These are phyloP conservation scores for Rhagophthalmus giganteus DNA, from an alignment of 2,888 invertebrate species.

Conservation along the genomic window DNA sequence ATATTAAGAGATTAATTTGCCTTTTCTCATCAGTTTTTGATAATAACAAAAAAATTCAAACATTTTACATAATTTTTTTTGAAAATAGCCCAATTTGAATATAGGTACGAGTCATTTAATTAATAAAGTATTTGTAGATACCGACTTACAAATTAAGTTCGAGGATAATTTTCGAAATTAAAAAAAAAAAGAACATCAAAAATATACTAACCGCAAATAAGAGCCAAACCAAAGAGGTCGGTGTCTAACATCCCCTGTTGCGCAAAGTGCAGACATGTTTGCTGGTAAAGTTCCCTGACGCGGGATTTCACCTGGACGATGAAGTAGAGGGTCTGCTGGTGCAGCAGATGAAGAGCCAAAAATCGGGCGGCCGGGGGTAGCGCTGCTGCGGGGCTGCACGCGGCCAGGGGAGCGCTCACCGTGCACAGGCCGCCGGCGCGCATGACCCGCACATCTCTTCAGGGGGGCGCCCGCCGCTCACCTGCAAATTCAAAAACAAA, in stretches of 20 bases:
- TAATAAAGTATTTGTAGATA: no score
- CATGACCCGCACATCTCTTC: constrained; percentile 51
- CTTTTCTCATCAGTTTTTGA: no score
- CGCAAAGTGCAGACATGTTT: constrained; percentile 78
- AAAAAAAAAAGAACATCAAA: no score
- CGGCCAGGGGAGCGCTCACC: constrained; percentile 80
- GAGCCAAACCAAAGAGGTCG: constrained; percentile 83
- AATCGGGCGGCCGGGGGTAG: constrained; percentile 68
- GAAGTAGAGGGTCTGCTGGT: constrained; percentile 62
- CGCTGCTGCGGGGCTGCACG: constrained; percentile 67
- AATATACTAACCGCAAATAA: constrained; percentile 74
- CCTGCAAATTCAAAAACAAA: constrained; percentile 26
- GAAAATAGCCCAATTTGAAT: no score
- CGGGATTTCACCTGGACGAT: constrained; percentile 77
- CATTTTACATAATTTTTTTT: no score
- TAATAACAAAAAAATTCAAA: no score
- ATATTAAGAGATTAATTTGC: no score
- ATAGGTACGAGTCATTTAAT: no score
- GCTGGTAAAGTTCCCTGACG: constrained; percentile 79
- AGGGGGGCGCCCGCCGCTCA: constrained; percentile 45
- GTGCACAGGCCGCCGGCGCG: constrained; percentile 72
- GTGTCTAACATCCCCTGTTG: constrained; percentile 82
- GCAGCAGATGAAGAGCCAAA: constrained; percentile 67
- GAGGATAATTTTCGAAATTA: no score
- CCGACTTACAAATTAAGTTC: no score